Conservation (phyloP, 1,140 invertebrate species). For the Aporrectodea caliginosa region DNA sequence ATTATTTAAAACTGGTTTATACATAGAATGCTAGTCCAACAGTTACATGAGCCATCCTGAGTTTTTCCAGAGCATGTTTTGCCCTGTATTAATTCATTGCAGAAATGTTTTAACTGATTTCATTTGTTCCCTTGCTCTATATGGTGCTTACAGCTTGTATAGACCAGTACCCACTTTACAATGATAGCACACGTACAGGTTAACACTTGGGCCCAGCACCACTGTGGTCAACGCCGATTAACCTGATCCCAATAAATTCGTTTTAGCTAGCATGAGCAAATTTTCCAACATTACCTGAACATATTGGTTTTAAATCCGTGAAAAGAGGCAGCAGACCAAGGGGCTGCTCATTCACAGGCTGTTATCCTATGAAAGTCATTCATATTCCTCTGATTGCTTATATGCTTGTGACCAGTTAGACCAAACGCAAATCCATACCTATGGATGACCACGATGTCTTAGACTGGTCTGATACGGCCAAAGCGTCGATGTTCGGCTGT, state of each 20-base stretch:
- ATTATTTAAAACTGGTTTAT: background rate
- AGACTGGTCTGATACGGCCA: constrained; percentile 64
- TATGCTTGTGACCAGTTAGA: background rate
- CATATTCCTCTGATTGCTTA: background rate
- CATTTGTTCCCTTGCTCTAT: no score
- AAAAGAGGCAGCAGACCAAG: no score
- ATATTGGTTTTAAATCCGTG: background rate
- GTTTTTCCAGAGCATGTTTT: no score
- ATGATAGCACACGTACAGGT: no score
- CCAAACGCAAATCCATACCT: constrained; percentile 53
- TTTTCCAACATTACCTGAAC: background rate
- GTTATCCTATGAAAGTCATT: background rate
- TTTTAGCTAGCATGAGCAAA: background rate
- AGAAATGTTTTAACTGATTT: no score
- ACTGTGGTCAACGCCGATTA: no score
- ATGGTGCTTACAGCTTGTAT: no score
- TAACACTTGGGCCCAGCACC: no score
- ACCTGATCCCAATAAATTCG: background rate
- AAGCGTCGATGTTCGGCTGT: constrained; percentile 76
- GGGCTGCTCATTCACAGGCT: background rate
- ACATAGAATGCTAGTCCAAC: background rate
- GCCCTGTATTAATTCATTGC: no score
- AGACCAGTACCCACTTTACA: no score
- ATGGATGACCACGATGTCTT: constrained; percentile 75
- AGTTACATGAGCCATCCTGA: background rate